Evolutionary conservation across 2,113 vertebrate genomes (phyloP), one percentile per base, ranked within the genome.

Genomic region (Astur gentilis): DNA sequence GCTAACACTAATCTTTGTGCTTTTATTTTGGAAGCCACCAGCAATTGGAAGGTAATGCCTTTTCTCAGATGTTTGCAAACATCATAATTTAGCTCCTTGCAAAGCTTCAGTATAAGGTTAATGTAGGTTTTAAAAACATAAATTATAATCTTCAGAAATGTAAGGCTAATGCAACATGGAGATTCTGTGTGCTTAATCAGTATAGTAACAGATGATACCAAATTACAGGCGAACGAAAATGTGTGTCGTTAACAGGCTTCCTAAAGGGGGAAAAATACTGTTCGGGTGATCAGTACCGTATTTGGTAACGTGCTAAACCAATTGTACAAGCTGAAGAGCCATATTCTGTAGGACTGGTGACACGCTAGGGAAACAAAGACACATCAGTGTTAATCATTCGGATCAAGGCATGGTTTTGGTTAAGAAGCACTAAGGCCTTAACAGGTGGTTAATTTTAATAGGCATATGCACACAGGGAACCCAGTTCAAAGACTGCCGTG

Each of bases 221-320:
- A 65, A 76, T 40, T 61, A 40, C 20, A 26, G 44, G 10, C 27
- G 34, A 71, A 55, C 0, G 1, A 32, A 86, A 79, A 64, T 11
- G 3, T 47, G n/a, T 65, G 11, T 27, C 0, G 0, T 49, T 65
- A 61, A 31, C 12, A 4, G n/a, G 34, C 34, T 47, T 50, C 10
- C 17, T 66, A 2, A 18, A 23, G 23, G 27, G 12, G 31, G 9
- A 18, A 32, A 49, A 75, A 11, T 32, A 27, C 21, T 55, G 8
- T 45, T 54, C 18, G 45, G 55, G 22, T 3, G 1, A 44, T 44
- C 27, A n/a, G 9, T 16, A 4, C 10, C 36, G 18, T 10, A 5
- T 73, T 66, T 65, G 50, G 55, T 29, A 36, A 3, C 61, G 34
- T 70, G 32, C 27, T 55, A 27, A 75, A 82, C 42, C 23, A 61